Base-by-base conservation (phyloP, 1,140 invertebrate genomes). In the Teleopsis dalmanni region DNA sequence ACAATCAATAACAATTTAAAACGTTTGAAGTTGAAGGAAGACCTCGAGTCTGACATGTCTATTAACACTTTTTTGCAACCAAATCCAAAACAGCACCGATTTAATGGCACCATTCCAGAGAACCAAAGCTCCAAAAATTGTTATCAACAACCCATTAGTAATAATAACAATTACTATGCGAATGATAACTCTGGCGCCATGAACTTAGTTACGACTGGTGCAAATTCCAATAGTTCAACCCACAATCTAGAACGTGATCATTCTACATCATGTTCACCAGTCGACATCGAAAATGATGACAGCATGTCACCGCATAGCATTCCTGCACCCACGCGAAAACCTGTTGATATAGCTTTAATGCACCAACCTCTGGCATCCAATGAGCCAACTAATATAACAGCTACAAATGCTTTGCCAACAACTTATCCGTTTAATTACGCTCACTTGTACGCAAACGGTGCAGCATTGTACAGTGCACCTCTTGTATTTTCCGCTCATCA, bases 401-500 rank as follows among this genome's bases (percentile, higher is more conserved):
- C 35, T 22, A 35, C 38, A 29, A 40, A 27, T 10, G 26, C 41
- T 10, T 27, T 52, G 7, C 38, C 47, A 3, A 35, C 51, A 9
- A 41, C 34, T 19, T 52, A 49, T 41, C 47, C 41, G 16, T 34
- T 44, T 8, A 52, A 48, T 19, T 52, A 48, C 16, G 19, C 33
- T 8, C 51, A 52, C 11, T 10, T 52, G 0, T 52, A 52, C 27
- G 51, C 46, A 13, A 48, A 23, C 16, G 38, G 46, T 29, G 37
- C 49, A 1, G 49, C 43, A 8, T 23, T 51, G 3, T 51, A 51
- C 31, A 41, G 37, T 18, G 33, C 44, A 13, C 31, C 44, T n/a
- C 18, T 34, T 6, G 25, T 46, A 6, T 46, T 46, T 36, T 6
- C 44, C 3, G 33, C 31, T 3, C 44, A 35, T 10, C 29, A 34